phyloP scores from a whole-genome alignment of 2,888 invertebrate species.

The Aromia moschata region DNA sequence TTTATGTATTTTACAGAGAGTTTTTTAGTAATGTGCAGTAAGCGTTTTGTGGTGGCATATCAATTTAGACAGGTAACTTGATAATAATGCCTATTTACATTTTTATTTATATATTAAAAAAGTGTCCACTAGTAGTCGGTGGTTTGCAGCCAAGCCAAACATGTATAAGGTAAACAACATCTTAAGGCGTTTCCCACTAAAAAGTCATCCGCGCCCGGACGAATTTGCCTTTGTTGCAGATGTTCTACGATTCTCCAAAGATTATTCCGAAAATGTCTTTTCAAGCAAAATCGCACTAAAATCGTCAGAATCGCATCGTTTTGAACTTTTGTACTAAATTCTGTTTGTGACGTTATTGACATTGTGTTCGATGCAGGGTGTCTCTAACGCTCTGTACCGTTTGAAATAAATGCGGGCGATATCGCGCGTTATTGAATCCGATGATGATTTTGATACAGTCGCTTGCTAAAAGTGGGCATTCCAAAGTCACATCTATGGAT shows the following conservation, averaged over 20 bases:
- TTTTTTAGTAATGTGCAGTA: constrained; percentile 14
- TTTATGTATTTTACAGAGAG: constrained; percentile 19
- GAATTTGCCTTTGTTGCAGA: not conserved
- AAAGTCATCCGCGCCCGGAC: not conserved
- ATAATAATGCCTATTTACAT: constrained; percentile 10
- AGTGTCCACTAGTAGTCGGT: constrained; percentile 10
- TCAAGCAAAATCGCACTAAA: too few relatives aligned
- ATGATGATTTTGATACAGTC: too few relatives aligned
- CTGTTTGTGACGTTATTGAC: too few relatives aligned
- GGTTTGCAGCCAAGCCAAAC: constrained; percentile 23
- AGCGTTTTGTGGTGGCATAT: constrained; percentile 11
- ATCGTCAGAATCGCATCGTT: too few relatives aligned
- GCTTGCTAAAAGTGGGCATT: too few relatives aligned
- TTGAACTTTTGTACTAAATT: too few relatives aligned
- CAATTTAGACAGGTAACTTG: constrained; percentile 1
- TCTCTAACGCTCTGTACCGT: too few relatives aligned
- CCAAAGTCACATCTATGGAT: too few relatives aligned
- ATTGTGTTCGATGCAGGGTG: too few relatives aligned
- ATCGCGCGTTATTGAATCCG: too few relatives aligned
- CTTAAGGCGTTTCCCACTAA: not conserved
- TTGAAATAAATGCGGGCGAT: too few relatives aligned
- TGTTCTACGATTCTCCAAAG: not conserved
- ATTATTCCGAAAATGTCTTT: too few relatives aligned
- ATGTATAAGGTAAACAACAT: constrained; percentile 17
- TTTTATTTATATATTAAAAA: not conserved